Evolutionary conservation across 2,888 invertebrate genomes (phyloP).

Genomic region (Cantharis nigra): DNA sequence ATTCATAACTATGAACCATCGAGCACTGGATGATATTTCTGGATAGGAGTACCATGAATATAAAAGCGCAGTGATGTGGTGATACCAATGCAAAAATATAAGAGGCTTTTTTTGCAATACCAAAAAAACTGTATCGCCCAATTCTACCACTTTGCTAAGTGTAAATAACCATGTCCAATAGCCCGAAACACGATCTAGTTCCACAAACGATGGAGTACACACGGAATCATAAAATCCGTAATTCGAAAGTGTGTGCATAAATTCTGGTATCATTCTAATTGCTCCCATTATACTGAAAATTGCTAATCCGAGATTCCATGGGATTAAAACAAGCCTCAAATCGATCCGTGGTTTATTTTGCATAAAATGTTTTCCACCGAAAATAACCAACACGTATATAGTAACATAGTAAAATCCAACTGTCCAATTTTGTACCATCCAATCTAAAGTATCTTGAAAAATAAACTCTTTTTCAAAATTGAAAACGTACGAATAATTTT

Average conservation of each 20-base stretch:
- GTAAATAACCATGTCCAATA: constrained; percentile 99
- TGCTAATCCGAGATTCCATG: constrained; percentile 93
- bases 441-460: constrained; percentile 83
- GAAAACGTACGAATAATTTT: constrained; percentile 93
- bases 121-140: constrained; percentile 95
- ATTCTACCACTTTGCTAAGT: constrained; percentile 92
- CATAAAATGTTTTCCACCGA: constrained; percentile 94
- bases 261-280: constrained; percentile 90
- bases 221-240: constrained; percentile 95
- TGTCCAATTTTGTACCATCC: constrained; percentile 97
- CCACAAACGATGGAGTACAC: constrained; percentile 93
- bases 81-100: constrained; percentile 96
- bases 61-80: constrained; percentile 91
- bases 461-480: constrained; percentile 95
- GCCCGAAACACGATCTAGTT: constrained; percentile 89
- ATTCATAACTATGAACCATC: constrained; percentile 96
- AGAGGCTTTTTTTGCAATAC: constrained; percentile 90
- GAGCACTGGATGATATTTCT: constrained; percentile 85
- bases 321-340: constrained; percentile 79
- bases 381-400: constrained; percentile 91
- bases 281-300: constrained; percentile 95
- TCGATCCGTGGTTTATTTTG: constrained; percentile 88
- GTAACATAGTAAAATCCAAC: constrained; percentile 85
- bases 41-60: constrained; percentile 94
- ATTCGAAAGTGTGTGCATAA: constrained; percentile 83